Conservation (phyloP, 2,797 vertebrate genomes). For the Urosaurus nigricauda region DNA sequence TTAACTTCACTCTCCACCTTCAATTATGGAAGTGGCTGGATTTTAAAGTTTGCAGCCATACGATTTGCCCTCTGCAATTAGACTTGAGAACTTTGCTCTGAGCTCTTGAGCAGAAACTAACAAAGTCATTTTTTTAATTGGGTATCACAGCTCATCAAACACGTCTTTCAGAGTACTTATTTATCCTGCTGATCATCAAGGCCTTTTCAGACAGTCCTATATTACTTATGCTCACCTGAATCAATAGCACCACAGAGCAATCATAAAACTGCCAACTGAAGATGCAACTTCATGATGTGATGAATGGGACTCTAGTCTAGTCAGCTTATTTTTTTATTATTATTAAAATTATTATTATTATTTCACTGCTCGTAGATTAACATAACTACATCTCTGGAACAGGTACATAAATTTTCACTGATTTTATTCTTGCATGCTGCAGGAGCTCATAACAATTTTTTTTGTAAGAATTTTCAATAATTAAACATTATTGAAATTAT, state of each 20-base stretch:
- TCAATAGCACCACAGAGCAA: neutral
- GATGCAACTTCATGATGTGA: neutral
- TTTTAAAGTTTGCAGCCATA: neutral
- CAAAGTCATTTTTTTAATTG: neutral
- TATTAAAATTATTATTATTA: neutral
- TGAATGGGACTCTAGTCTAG: neutral
- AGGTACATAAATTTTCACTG: too few species aligned
- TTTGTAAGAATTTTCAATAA: too few species aligned
- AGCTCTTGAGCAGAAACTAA: neutral
- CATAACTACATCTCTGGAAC: neutral
- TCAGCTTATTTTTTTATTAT: neutral
- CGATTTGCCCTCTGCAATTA: neutral
- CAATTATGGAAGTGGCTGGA: neutral
- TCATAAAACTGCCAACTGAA: neutral
- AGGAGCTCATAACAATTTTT: too few species aligned
- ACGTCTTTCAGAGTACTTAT: neutral
- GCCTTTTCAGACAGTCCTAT: neutral
- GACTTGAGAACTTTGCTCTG: neutral
- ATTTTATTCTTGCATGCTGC: too few species aligned
- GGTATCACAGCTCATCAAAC: too few species aligned
- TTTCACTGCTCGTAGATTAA: neutral
- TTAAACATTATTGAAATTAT: too few species aligned
- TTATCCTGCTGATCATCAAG: too few species aligned
- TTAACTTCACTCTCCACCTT: neutral
- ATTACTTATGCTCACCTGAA: neutral